Conservation (phyloP, 2,113 vertebrate genomes). For the Conger conger region DNA sequence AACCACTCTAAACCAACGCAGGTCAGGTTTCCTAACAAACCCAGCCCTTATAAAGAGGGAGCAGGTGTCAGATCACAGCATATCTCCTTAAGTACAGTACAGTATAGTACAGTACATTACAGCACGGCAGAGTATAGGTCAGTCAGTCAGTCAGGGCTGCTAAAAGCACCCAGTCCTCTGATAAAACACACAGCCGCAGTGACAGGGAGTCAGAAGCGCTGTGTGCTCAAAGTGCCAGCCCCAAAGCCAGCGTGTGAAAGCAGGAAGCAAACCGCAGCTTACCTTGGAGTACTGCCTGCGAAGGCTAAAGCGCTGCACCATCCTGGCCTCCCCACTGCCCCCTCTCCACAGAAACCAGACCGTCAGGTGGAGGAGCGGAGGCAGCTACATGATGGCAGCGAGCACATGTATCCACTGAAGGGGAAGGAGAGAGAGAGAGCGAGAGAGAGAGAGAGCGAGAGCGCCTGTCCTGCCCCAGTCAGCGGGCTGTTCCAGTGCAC, state of each 20-base stretch:
- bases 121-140: neutral
- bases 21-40: neutral
- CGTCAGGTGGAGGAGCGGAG: neutral
- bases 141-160: neutral
- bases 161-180: neutral
- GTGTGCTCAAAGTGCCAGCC: neutral
- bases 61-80: neutral
- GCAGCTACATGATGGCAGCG: constrained; percentile 6
- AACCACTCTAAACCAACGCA: no score
- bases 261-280: constrained; percentile 39
- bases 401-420: neutral
- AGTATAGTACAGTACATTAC: neutral
- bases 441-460: neutral
- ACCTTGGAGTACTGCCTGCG: constrained; percentile 73
- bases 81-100: neutral
- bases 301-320: constrained; percentile 76
- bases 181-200: neutral
- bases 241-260: neutral
- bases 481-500: neutral
- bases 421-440: neutral
- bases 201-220: neutral
- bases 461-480: neutral
- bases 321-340: constrained; percentile 39
- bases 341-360: neutral
- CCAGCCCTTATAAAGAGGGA: no score